Conservation (phyloP, 92 coral and sea anemone species). For the Paragorgia papillata region DNA sequence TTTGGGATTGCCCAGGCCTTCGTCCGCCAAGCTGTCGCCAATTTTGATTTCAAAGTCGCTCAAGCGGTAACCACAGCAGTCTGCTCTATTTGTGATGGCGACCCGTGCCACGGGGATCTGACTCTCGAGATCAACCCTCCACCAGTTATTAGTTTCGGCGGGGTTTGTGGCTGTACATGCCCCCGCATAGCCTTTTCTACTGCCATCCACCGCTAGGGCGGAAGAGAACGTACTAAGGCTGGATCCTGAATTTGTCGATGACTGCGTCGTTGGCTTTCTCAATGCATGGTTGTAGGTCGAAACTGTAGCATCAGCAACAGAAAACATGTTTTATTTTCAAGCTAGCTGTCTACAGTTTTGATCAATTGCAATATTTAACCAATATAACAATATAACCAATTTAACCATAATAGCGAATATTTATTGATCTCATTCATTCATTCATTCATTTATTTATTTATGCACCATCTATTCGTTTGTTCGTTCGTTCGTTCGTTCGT, state of each 20-base stretch:
- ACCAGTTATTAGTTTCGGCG: background rate
- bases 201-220: slow-evolving; percentile 26
- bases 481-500: no score
- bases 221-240: background rate
- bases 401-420: no score
- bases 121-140: slow-evolving; percentile 33
- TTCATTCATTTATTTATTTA: no score
- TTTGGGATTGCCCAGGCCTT: slow-evolving; percentile 18
- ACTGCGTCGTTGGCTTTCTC: slow-evolving; percentile 18
- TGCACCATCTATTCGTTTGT: no score
- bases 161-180: background rate
- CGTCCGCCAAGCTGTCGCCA: slow-evolving; percentile 13
- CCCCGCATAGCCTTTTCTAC: background rate
- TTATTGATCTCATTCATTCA: no score
- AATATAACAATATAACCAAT: no score
- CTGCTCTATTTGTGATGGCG: slow-evolving; percentile 21
- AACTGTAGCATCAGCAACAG: background rate
- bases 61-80: slow-evolving; percentile 30
- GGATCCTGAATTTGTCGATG: background rate
- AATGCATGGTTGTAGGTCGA: slow-evolving; percentile 13
- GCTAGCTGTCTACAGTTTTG: no score
- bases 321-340: background rate
- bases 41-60: slow-evolving; percentile 19
- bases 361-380: no score
- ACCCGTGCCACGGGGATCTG: slow-evolving; percentile 13